phyloP scores from a whole-genome alignment of 2,888 invertebrate genomes.

The Athalia rosae region DNA sequence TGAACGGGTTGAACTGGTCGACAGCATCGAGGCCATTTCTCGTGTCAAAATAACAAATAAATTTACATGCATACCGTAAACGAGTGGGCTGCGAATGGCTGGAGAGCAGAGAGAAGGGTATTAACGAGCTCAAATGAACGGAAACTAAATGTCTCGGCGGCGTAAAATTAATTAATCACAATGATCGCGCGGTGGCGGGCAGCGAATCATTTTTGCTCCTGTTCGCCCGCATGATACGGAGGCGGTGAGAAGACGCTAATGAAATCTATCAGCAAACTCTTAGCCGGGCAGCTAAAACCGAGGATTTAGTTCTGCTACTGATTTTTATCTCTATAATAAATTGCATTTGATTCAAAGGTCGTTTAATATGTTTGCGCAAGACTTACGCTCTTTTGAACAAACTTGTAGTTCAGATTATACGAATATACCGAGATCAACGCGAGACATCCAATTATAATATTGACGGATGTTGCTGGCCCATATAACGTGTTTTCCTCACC shows the following conservation, averaged over 20 bases:
- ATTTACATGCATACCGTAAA: slow-evolving; percentile 69
- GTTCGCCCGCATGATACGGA: slow-evolving; percentile 16
- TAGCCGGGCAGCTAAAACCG: neutral
- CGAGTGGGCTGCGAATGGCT: slow-evolving; percentile 62
- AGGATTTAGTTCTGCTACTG: neutral
- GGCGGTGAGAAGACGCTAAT: slow-evolving; percentile 36
- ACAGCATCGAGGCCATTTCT: slow-evolving; percentile 46
- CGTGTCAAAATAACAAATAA: slow-evolving; percentile 56
- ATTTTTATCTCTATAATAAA: slow-evolving; percentile 41
- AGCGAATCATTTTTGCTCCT: slow-evolving; percentile 34
- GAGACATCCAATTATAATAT: slow-evolving; percentile 7
- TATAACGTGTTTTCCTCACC: neutral
- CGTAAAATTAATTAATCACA: slow-evolving; percentile 73
- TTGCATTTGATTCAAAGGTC: slow-evolving; percentile 33
- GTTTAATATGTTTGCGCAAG: slow-evolving; percentile 23
- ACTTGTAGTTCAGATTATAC: slow-evolving; percentile 9
- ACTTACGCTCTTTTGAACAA: slow-evolving; percentile 15
- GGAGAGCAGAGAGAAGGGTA: slow-evolving; percentile 54
- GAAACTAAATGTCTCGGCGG: slow-evolving; percentile 73
- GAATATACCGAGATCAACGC: neutral
- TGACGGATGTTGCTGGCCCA: neutral
- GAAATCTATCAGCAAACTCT: slow-evolving; percentile 38
- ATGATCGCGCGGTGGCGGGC: slow-evolving; percentile 51
- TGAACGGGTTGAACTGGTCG: slow-evolving; percentile 43
- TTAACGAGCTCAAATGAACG: slow-evolving; percentile 74